These are phyloP conservation scores for Vipera ursinii DNA, from an alignment of 2,797 vertebrate species.

Conservation along the genomic window DNA sequence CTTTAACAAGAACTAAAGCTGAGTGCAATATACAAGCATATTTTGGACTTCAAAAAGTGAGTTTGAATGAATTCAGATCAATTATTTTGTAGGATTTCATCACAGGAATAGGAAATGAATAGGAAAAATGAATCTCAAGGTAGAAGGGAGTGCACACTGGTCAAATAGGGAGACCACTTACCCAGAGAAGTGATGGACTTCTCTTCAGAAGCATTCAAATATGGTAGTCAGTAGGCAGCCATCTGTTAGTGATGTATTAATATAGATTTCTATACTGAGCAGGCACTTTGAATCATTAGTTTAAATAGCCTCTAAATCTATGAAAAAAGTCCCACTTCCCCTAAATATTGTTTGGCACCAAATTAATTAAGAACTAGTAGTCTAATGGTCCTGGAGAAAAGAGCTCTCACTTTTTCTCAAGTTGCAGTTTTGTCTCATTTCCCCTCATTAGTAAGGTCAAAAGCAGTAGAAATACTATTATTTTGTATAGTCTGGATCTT, in stretches of 20 bases:
- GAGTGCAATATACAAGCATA: neutral
- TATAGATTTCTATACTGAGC: neutral
- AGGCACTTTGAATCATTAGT: neutral
- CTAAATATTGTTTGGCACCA: conserved; percentile 36
- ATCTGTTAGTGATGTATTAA: neutral
- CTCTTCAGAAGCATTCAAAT: neutral
- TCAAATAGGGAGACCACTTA: neutral
- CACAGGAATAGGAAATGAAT: too few species aligned
- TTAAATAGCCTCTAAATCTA: neutral
- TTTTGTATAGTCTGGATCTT: conserved; percentile 47
- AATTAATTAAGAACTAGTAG: conserved; percentile 44
- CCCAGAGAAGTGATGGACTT: neutral
- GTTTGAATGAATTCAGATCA: neutral
- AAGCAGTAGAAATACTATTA: conserved; percentile 38
- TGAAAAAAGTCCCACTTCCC: neutral
- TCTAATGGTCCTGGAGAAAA: conserved; percentile 18
- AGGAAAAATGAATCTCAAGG: neutral
- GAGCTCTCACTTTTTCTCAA: conserved; percentile 31
- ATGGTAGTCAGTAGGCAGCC: neutral
- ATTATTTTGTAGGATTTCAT: neutral
- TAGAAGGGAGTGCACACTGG: neutral
- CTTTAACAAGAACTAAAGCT: neutral
- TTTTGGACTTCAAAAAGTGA: neutral
- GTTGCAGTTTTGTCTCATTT: conserved; percentile 37
- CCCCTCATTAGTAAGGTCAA: conserved; percentile 22